Conservation (phyloP, 2,113 vertebrate genomes). For the Struthio camelus region DNA sequence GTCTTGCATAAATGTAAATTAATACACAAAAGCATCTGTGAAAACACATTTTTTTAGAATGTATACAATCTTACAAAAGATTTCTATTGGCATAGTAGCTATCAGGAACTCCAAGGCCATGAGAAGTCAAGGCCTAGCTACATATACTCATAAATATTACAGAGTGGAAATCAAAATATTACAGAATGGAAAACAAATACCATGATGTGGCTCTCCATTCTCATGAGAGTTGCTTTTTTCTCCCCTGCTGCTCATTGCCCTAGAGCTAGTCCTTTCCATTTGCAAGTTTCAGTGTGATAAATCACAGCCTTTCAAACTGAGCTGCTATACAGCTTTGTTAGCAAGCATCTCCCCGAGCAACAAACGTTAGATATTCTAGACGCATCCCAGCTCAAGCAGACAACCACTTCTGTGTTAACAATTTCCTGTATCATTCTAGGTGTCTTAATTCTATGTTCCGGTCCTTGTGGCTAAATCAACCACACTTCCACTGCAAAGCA, state of each 20-base stretch:
- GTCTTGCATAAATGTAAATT: background rate
- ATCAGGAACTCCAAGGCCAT: background rate
- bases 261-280: background rate
- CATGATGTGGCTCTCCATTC: background rate
- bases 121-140: background rate
- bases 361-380: background rate
- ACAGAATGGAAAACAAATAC: background rate
- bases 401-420: background rate
- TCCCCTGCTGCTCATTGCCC: background rate
- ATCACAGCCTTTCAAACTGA: background rate
- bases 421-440: background rate
- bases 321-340: background rate
- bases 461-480: background rate
- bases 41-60: background rate
- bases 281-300: background rate
- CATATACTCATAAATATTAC: background rate
- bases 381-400: background rate
- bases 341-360: background rate
- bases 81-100: background rate
- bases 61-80: background rate
- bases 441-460: background rate
- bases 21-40: background rate
- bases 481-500: background rate
- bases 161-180: background rate
- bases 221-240: background rate